These are phyloP conservation scores for Drosophila sucinea DNA, from an alignment of 1,140 invertebrate genomes.

Conservation along the genomic window DNA sequence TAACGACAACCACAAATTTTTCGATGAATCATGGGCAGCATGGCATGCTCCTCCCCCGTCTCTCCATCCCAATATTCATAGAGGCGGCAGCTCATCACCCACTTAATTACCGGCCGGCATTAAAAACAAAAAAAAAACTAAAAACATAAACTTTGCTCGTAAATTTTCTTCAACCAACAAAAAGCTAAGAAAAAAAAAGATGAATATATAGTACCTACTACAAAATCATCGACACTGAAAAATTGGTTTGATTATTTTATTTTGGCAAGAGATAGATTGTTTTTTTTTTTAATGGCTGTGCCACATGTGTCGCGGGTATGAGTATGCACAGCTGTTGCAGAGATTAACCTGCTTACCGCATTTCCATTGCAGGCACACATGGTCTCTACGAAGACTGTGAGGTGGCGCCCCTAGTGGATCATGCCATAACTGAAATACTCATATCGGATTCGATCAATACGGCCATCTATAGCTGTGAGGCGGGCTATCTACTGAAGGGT, in stretches of 20 bases:
- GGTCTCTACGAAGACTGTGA: constrained; percentile 57
- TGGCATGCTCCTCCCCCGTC: background rate
- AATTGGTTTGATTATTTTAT: constrained; percentile 13
- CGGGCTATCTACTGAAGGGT: constrained; percentile 59
- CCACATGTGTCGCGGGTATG: constrained; percentile 12
- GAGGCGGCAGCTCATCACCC: constrained; percentile 37
- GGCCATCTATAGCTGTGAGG: constrained; percentile 61
- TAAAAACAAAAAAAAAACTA: constrained; percentile 33
- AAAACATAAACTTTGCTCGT: constrained; percentile 55
- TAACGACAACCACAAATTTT: constrained; percentile 7
- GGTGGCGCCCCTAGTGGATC: constrained; percentile 49
- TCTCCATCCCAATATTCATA: constrained; percentile 27
- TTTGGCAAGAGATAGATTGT: constrained; percentile 48
- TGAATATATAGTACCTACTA: background rate
- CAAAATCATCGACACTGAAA: constrained; percentile 44
- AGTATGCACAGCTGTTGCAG: constrained; percentile 19
- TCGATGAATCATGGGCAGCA: constrained; percentile 49
- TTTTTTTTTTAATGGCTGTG: constrained; percentile 42
- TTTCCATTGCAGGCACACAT: constrained; percentile 26
- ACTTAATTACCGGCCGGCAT: constrained; percentile 75
- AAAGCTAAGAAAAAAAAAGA: constrained; percentile 46
- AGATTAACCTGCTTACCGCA: constrained; percentile 19
- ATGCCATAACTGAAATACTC: constrained; percentile 44
- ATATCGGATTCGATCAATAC: constrained; percentile 46
- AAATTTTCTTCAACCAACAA: constrained; percentile 45